These are phyloP conservation scores for Drosophila arizonae DNA, from an alignment of 1,140 invertebrate species.

Conservation along the genomic window DNA sequence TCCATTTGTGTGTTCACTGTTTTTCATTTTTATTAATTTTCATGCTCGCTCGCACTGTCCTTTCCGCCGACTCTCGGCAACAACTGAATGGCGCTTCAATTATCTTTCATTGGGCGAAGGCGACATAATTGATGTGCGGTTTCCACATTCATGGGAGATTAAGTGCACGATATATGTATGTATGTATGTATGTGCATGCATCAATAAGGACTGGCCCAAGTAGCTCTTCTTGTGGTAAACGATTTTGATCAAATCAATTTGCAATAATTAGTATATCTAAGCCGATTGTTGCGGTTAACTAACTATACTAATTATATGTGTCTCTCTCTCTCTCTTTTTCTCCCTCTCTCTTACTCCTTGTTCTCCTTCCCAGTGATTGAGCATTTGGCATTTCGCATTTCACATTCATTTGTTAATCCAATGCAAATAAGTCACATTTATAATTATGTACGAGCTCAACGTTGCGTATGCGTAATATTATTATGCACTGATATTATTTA, in stretches of 20 bases:
- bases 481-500: background rate
- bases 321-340: background rate
- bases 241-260: conserved; percentile 20
- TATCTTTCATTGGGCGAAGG: conserved; percentile 65
- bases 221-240: background rate
- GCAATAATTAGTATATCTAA: conserved; percentile 18
- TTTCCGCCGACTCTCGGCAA: conserved; percentile 38
- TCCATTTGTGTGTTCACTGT: conserved; percentile 50
- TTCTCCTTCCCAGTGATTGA: background rate
- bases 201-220: conserved; percentile 1
- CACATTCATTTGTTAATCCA: too few relatives aligned
- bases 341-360: background rate
- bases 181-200: background rate
- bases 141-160: conserved; percentile 23
- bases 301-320: too few relatives aligned
- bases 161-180: background rate
- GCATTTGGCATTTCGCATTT: background rate
- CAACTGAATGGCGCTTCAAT: conserved; percentile 65
- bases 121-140: conserved; percentile 67
- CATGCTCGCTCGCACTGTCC: background rate
- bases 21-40: background rate
- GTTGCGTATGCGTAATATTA: conserved; percentile 32
- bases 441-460: background rate
- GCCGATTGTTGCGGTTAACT: background rate
- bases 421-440: background rate